Evolutionary conservation across 2,888 invertebrate species (phyloP), one percentile per base, ranked within the genome.

Genomic region (Ophion ellenae): DNA sequence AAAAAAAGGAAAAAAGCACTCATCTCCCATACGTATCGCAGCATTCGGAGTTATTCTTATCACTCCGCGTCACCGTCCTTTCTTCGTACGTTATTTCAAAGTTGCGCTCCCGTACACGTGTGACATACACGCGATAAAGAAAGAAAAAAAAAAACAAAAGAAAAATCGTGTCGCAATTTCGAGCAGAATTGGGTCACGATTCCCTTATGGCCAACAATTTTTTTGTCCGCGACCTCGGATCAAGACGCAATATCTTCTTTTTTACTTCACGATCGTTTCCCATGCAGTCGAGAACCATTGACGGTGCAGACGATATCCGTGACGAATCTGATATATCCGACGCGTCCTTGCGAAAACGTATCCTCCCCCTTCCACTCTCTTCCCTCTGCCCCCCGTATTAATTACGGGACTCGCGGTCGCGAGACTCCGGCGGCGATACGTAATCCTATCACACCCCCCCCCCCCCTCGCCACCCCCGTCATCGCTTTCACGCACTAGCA

Each of bases 311-410:
- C 75, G 90, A 91, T 91, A 91, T 81, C 89, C 87, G 88, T 90
- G 85, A 91, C 88, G 87, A 90, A 88, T 91, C 89, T 90, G 86
- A 89, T 84, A 88, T 90, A 40, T 90, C 87, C 90, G 73, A 75
- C 76, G 75, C 80, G 80, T 70, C 84, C 77, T 77, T 77, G 84
- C 67, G 61, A 83, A 70, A 85, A 66, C 69, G 61, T 61, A 14
- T 4, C 7, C 14, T 4, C 14, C 14, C 47, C 14, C 14, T 47
- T 47, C 47, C 47, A 47, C 47, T 14, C 47, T 47, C 2, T 47
- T 4, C 14, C 47, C 47, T 47, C 14, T 47, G 11, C 14, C 28
- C 32, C 24, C 64, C 76, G 81, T 79, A 87, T 83, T 79, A 84
- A 81, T 85, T 85, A 81, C 83, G 28, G 32, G 53, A n/a, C 66